phyloP scores from a whole-genome alignment of 2,888 invertebrate genomes.

The Agrochola lychnidis region DNA sequence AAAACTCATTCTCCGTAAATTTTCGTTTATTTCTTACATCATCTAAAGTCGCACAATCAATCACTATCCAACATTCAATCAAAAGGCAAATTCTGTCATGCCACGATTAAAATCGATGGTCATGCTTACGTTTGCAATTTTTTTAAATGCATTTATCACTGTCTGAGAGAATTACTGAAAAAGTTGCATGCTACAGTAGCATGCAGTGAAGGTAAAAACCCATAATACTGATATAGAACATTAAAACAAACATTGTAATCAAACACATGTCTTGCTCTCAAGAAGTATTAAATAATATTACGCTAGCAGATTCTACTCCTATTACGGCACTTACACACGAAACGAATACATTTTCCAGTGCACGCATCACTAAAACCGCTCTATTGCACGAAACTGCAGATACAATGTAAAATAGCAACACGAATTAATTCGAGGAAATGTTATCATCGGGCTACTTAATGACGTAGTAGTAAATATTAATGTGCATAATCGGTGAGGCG shows the following conservation, averaged over 20 bases:
- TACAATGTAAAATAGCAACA: slow-evolving; percentile 51
- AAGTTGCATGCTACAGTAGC: background rate
- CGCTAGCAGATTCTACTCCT: slow-evolving; percentile 63
- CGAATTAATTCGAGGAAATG: slow-evolving; percentile 72
- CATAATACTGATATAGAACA: background rate
- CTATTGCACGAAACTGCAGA: slow-evolving; percentile 47
- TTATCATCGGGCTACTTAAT: slow-evolving; percentile 72
- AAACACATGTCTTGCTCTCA: slow-evolving; percentile 60
- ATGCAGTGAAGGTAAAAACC: slow-evolving; percentile 38
- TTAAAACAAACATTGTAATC: slow-evolving; percentile 30
- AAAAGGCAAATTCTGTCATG: background rate
- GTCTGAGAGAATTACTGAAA: background rate
- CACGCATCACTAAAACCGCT: slow-evolving; percentile 66
- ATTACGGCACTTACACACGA: slow-evolving; percentile 63
- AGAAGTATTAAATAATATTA: slow-evolving; percentile 74
- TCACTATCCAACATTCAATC: slow-evolving; percentile 11
- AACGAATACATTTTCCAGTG: slow-evolving; percentile 69
- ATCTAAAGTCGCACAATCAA: background rate
- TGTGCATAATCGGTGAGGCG: slow-evolving; percentile 76
- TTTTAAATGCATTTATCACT: slow-evolving; percentile 1
- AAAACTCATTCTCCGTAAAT: background rate
- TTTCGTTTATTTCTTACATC: background rate
- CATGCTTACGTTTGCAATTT: background rate
- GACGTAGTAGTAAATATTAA: slow-evolving; percentile 80
- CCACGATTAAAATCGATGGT: background rate